phyloP scores from a whole-genome alignment of 2,888 invertebrate species.

The Psylliodes chrysocephalus region DNA sequence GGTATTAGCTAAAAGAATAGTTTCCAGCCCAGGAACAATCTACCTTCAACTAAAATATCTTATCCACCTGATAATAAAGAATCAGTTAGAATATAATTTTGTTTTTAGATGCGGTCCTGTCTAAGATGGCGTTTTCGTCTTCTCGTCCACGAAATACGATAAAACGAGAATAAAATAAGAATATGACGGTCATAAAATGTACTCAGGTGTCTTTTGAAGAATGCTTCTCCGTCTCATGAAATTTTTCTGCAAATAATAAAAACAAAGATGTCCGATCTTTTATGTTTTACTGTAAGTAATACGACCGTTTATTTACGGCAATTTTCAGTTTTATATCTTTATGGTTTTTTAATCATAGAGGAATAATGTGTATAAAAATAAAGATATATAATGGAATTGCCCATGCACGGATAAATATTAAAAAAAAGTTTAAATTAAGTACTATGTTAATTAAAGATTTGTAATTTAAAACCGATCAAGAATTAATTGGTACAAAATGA shows the following conservation, averaged over 20 bases:
- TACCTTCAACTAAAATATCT: too few species aligned
- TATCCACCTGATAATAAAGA: too few species aligned
- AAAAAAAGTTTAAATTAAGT: not conserved
- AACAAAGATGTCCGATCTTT: conserved; percentile 41
- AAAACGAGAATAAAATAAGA: conserved; percentile 59
- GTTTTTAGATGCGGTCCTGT: conserved; percentile 11
- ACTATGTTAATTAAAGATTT: conserved; percentile 1
- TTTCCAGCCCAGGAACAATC: too few species aligned
- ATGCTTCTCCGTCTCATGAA: conserved; percentile 42
- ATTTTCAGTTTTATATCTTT: conserved; percentile 14
- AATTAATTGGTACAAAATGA: too few species aligned
- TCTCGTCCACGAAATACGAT: conserved; percentile 51
- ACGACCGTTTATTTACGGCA: conserved; percentile 21
- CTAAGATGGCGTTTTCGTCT: conserved; percentile 41
- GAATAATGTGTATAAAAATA: conserved; percentile 15
- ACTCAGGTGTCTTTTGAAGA: conserved; percentile 57
- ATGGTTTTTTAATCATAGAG: conserved; percentile 20
- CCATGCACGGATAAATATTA: not conserved
- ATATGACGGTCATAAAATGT: conserved; percentile 57
- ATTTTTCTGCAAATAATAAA: conserved; percentile 47
- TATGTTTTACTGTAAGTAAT: conserved; percentile 20
- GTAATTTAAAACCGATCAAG: conserved; percentile 5
- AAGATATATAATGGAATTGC: conserved; percentile 13
- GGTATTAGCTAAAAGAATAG: too few species aligned
- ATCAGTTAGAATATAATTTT: too few species aligned